Conservation (phyloP, 1,140 invertebrate genomes). For the Spodoptera litura region DNA sequence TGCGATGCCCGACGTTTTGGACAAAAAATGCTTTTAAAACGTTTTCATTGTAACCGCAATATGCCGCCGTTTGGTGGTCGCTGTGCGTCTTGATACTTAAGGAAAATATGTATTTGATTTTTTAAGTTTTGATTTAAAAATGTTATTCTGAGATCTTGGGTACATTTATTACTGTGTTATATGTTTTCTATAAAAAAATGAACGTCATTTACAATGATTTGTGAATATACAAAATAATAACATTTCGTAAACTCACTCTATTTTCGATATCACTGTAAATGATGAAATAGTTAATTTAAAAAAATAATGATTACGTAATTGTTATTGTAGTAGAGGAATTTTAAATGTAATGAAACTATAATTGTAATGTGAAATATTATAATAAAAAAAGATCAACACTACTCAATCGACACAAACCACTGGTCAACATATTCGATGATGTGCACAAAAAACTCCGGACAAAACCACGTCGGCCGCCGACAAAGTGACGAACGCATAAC, state of each 20-base stretch:
- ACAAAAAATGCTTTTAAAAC: conserved; percentile 59
- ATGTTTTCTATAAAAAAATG: too few species aligned
- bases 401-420: conserved; percentile 15
- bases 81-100: conserved; percentile 53
- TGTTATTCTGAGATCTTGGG: not conserved
- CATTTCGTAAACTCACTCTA: too few species aligned
- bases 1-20: conserved; percentile 39
- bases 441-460: conserved; percentile 55
- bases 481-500: conserved; percentile 59
- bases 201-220: too few species aligned
- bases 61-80: conserved; percentile 41
- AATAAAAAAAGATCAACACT: conserved; percentile 1
- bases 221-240: too few species aligned
- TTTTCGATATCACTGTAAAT: too few species aligned
- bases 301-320: too few species aligned
- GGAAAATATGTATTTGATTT: not conserved
- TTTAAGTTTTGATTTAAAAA: not conserved
- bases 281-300: too few species aligned
- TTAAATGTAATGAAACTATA: too few species aligned
- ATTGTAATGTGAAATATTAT: too few species aligned
- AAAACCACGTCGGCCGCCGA: conserved; percentile 55
- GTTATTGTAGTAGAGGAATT: too few species aligned
- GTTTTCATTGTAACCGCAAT: conserved; percentile 57
- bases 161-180: not conserved
- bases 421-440: conserved; percentile 58